Base-by-base conservation (phyloP, 2,797 vertebrate genomes). In the Cuculus canorus region DNA sequence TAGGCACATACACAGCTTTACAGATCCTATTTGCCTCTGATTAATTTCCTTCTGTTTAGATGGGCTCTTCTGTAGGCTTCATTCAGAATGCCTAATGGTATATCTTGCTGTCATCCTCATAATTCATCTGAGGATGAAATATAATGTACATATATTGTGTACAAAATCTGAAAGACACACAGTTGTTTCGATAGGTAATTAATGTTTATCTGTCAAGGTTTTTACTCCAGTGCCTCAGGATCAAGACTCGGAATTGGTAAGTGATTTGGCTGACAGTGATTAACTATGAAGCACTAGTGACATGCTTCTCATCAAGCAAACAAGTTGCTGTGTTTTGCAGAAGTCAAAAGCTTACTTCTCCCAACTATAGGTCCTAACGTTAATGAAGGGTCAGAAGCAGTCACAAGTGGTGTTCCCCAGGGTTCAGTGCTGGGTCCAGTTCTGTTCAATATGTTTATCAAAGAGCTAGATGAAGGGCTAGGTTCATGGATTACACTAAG, bases 291-390 rank as follows among this genome's bases (percentile, higher is more conserved):
- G 54, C 52, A 57, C 45, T 76, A 71, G 15, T 81, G 41, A n/a
- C 7, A 5, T 25, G 27, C 8, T 75, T 83, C 45, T 69, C 21
- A 35, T 50, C 37, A 70, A 81, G 28, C 23, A 89, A 91, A 41
- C 28, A 76, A 66, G n/a, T 16, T 83, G 33, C 8, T 72, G 22
- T 65, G 41, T 72, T 92, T 82, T 82, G 63, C 30, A 75, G 24
- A 83, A 83, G 23, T 68, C 45, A 63, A 87, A 93, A 92, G 23
- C 35, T 94, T 80, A n/a, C 73, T 94, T 80, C 23, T 82, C 13
- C 17, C 35, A 77, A 48, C 10, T 48, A 28, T 1, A 86, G 10
- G 23, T 68, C 32, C 41, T 73, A 73, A 48, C 33, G 30, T 48
- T 85, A 87, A 64, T n/a, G n/a, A n/a, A n/a, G n/a, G n/a, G n/a